phyloP scores from a whole-genome alignment of 2,797 vertebrate species.

The Smutsia gigantea region DNA sequence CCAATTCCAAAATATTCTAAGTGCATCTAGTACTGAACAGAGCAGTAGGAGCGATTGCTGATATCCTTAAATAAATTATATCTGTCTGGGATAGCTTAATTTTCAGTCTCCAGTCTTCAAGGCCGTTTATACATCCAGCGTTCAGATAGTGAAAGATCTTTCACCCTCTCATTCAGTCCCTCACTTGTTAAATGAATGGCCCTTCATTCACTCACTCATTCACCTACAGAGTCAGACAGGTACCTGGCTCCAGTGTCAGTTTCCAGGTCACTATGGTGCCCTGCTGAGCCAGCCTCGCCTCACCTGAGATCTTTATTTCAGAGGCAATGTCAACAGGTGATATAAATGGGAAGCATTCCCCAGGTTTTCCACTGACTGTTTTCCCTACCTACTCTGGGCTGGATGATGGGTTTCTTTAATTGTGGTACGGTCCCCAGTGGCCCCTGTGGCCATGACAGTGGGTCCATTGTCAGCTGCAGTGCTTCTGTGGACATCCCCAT shows the following conservation, averaged over 20 bases:
- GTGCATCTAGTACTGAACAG: background rate
- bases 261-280: background rate
- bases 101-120: constrained; percentile 49
- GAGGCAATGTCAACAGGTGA: background rate
- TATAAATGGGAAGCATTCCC: background rate
- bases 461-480: background rate
- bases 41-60: background rate
- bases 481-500: background rate
- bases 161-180: background rate
- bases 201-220: background rate
- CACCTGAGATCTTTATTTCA: constrained; percentile 13
- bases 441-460: background rate
- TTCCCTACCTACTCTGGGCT: background rate
- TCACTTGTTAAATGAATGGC: constrained; percentile 11
- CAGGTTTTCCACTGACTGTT: background rate
- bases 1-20: background rate
- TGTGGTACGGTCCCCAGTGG: background rate
- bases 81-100: constrained; percentile 12
- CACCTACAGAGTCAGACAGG: background rate
- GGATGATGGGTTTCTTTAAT: constrained; percentile 60
- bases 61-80: background rate
- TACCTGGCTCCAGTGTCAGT: background rate
- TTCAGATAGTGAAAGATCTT: background rate
- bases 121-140: background rate
- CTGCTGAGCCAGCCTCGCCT: background rate